Evolutionary conservation across 1,140 invertebrate species (phyloP).

Genomic region (Pogonomyrmex californicus): DNA sequence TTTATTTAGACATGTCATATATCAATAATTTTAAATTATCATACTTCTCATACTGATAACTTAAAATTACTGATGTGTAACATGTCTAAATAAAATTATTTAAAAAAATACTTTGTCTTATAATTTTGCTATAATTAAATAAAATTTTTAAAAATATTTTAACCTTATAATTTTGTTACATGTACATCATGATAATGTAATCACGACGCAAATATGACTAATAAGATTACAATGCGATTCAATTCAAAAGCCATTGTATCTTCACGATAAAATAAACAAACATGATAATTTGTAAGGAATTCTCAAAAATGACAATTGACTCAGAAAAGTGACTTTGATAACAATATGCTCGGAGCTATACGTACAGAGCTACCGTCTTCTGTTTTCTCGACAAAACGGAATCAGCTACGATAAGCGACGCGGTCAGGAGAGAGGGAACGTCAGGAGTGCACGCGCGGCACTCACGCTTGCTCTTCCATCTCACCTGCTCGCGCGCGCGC

Average conservation of each 20-base stretch:
- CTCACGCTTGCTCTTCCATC: conserved; percentile 55
- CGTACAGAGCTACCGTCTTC: neutral
- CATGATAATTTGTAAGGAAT: neutral
- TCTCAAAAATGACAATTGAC: neutral
- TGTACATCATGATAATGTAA: no score
- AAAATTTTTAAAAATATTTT: no score
- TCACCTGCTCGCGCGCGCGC: conserved; percentile 79
- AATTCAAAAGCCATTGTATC: neutral
- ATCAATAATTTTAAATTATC: no score
- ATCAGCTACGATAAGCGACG: conserved; percentile 34
- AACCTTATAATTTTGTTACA: no score
- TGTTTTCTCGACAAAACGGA: conserved; percentile 13
- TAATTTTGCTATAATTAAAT: no score
- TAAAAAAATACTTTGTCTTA: no score
- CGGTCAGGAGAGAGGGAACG: conserved; percentile 6
- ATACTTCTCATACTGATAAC: no score
- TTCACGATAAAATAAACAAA: neutral
- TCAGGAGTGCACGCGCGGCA: conserved; percentile 29
- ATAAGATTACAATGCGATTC: neutral
- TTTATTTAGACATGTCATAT: no score
- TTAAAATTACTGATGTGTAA: no score
- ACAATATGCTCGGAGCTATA: neutral
- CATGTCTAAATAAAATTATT: no score
- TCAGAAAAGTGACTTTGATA: neutral
- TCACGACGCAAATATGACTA: no score